A percentile compares a stretch with the other conserved stretches of the same genome.
Conservation (phyloP, 2,888 invertebrate genomes). For the Mesorhabditis sp. region DNA sequence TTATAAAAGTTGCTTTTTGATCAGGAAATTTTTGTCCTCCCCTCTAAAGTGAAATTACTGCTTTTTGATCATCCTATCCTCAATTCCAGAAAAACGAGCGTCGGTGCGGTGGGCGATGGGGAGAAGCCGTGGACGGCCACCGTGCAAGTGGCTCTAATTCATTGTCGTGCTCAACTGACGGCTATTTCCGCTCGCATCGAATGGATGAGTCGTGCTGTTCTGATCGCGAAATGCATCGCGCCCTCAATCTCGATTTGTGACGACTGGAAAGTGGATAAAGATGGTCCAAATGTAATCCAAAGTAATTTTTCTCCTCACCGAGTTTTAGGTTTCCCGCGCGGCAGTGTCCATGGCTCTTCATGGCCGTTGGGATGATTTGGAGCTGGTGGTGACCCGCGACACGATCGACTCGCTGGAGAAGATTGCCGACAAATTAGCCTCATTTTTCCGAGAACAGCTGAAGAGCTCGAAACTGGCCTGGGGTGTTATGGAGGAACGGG, state of each 20-base stretch:
- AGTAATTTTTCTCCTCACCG: neutral
- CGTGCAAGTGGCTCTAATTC: constrained; percentile 80
- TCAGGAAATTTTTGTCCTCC: neutral
- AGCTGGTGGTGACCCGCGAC: constrained; percentile 91
- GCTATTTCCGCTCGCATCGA: constrained; percentile 72
- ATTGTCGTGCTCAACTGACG: constrained; percentile 32
- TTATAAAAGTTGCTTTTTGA: neutral
- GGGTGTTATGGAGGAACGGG: constrained; percentile 20
- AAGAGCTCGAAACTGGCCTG: constrained; percentile 40
- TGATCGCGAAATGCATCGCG: constrained; percentile 69
- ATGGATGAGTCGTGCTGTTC: constrained; percentile 94
- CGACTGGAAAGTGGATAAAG: constrained; percentile 11
- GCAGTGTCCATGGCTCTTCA: constrained; percentile 28
- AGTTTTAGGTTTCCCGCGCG: neutral
- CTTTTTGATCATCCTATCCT: neutral
- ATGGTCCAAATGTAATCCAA: neutral
- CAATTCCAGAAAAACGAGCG: constrained; percentile 5
- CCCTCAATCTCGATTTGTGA: constrained; percentile 11
- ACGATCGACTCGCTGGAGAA: constrained; percentile 93
- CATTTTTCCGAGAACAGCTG: constrained; percentile 76
- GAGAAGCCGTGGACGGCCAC: constrained; percentile 21
- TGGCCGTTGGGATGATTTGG: constrained; percentile 84
- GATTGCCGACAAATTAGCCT: constrained; percentile 91
- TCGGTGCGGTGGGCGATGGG: constrained; percentile 16
- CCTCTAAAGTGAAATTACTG: neutral